A percentile compares a stretch with the other conserved stretches of the same genome.
These are phyloP conservation scores for Pterois miles DNA, from an alignment of 2,797 vertebrate species.

Conservation along the genomic window DNA sequence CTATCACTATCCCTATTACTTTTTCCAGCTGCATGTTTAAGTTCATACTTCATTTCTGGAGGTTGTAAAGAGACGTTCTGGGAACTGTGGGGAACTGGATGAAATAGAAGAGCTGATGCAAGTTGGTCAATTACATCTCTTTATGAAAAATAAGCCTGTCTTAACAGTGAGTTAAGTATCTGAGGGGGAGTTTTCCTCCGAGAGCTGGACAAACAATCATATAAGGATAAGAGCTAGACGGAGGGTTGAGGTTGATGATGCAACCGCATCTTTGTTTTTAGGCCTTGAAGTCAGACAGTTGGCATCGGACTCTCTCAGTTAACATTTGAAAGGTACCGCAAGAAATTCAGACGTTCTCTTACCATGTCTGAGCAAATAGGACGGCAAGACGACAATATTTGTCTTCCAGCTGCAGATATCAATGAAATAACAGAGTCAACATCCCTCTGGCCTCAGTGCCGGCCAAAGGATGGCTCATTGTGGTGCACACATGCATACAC, in stretches of 20 bases:
- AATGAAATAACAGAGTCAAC: slow-evolving; percentile 62
- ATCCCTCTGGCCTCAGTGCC: slow-evolving; percentile 23
- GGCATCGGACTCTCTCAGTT: slow-evolving; percentile 21
- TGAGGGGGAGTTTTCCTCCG: slow-evolving; percentile 36
- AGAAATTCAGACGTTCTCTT: slow-evolving; percentile 46
- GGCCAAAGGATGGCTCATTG: slow-evolving; percentile 36
- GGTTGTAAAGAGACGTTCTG: neutral
- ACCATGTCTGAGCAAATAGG: slow-evolving; percentile 60
- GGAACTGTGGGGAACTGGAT: slow-evolving; percentile 10
- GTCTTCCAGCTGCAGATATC: slow-evolving; percentile 61
- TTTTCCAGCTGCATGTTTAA: slow-evolving; percentile 6
- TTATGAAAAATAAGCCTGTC: slow-evolving; percentile 38
- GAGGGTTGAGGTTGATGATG: slow-evolving; percentile 50
- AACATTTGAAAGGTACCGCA: slow-evolving; percentile 44
- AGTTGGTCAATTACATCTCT: slow-evolving; percentile 1
- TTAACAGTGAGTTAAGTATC: slow-evolving; percentile 17
- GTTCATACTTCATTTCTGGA: slow-evolving; percentile 9
- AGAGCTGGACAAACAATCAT: slow-evolving; percentile 40
- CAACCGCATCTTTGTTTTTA: slow-evolving; percentile 54
- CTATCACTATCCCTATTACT: neutral
- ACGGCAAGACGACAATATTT: slow-evolving; percentile 55
- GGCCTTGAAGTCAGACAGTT: slow-evolving; percentile 53
- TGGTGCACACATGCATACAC: neutral
- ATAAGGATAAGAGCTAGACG: slow-evolving; percentile 40
- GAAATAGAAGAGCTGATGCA: slow-evolving; percentile 5